A percentile compares a stretch with the other conserved stretches of the same genome.
Conservation (phyloP, 2,888 invertebrate species). For the Polietes domitor region DNA sequence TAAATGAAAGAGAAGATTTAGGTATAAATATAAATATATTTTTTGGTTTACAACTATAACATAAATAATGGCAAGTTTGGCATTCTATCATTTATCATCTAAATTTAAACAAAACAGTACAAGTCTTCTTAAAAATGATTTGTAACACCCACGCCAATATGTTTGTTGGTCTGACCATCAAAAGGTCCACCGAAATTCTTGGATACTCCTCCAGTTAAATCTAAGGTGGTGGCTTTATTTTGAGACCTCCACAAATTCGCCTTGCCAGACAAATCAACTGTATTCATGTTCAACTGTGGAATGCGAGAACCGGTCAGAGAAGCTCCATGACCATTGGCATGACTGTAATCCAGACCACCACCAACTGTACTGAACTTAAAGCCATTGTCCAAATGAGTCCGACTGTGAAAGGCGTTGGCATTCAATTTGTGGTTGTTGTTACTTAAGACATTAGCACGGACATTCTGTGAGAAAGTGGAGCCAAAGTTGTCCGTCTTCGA, state of each 20-base stretch:
- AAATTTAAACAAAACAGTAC: background rate
- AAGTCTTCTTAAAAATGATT: slow-evolving; percentile 63
- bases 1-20: no score
- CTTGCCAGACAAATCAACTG: slow-evolving; percentile 63
- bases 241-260: slow-evolving; percentile 67
- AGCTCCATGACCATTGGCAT: slow-evolving; percentile 66
- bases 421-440: slow-evolving; percentile 61
- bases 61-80: no score
- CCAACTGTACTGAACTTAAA: slow-evolving; percentile 66
- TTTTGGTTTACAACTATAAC: no score
- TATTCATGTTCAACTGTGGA: slow-evolving; percentile 64
- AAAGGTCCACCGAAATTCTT: slow-evolving; percentile 59
- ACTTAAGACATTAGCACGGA: slow-evolving; percentile 59
- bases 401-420: slow-evolving; percentile 66
- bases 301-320: slow-evolving; percentile 60
- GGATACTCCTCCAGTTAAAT: slow-evolving; percentile 63
- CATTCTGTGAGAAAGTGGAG: slow-evolving; percentile 59
- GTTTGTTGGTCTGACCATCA: slow-evolving; percentile 48
- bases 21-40: no score
- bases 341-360: slow-evolving; percentile 66
- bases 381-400: slow-evolving; percentile 66
- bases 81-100: no score
- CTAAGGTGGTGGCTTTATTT: slow-evolving; percentile 53
- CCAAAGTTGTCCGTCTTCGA: slow-evolving; percentile 64
- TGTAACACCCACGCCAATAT: slow-evolving; percentile 60